These are phyloP conservation scores for Clarias macrocephalus DNA, from an alignment of 2,113 vertebrate genomes.

Conservation along the genomic window DNA sequence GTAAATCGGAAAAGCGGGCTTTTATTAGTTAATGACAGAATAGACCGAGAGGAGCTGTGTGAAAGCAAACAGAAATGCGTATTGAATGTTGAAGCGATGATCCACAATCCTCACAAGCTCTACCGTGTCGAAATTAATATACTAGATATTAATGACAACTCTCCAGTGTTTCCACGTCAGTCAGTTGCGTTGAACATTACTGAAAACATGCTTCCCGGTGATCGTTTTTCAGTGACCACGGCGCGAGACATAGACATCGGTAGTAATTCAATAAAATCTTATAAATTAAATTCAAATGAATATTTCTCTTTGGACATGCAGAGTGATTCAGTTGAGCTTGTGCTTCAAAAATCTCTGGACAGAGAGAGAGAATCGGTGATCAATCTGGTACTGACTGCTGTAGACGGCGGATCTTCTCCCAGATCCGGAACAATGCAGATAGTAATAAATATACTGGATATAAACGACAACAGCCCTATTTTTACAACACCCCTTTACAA, in stretches of 20 bases:
- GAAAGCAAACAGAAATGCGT: slow-evolving; percentile 65
- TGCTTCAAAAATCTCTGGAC: slow-evolving; percentile 63
- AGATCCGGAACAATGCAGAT: slow-evolving; percentile 47
- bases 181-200: slow-evolving; percentile 44
- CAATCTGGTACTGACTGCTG: slow-evolving; percentile 50
- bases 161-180: slow-evolving; percentile 66
- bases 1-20: slow-evolving; percentile 68
- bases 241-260: slow-evolving; percentile 69
- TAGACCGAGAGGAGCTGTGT: slow-evolving; percentile 79
- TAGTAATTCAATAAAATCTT: slow-evolving; percentile 65
- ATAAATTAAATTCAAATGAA: slow-evolving; percentile 69
- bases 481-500: slow-evolving; percentile 55
- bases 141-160: slow-evolving; percentile 81
- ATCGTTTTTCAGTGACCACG: slow-evolving; percentile 59
- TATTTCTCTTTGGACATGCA: slow-evolving; percentile 69
- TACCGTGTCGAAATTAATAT: slow-evolving; percentile 73
- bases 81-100: slow-evolving; percentile 71
- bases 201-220: slow-evolving; percentile 61
- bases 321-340: slow-evolving; percentile 49
- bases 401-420: slow-evolving; percentile 62
- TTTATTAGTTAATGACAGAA: slow-evolving; percentile 70
- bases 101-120: slow-evolving; percentile 72
- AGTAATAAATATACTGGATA: slow-evolving; percentile 51
- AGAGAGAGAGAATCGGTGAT: slow-evolving; percentile 58
- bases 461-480: slow-evolving; percentile 56